Percentiles rank a stretch among this genome's conserved stretches.
Evolutionary conservation across 2,888 invertebrate species (phyloP).

Genomic region (Leptothorax acervorum): DNA sequence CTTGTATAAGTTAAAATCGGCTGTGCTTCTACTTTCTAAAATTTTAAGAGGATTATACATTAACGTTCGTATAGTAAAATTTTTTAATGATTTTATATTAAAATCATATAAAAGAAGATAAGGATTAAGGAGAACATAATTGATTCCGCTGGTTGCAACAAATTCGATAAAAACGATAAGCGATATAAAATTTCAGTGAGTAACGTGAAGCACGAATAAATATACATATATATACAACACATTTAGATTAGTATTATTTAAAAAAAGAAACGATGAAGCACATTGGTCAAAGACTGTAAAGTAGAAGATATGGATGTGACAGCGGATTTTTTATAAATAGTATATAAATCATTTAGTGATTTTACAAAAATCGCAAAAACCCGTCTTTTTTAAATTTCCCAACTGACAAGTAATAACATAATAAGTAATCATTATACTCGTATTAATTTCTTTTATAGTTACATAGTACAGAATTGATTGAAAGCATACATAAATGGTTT

Average conservation of each 20-base stretch:
- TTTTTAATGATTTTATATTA: slow-evolving; percentile 79
- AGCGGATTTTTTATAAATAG: slow-evolving; percentile 55
- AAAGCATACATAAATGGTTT: slow-evolving; percentile 48
- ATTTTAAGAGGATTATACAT: slow-evolving; percentile 66
- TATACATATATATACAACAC: slow-evolving; percentile 28
- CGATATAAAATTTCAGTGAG: slow-evolving; percentile 68
- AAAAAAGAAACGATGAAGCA: slow-evolving; percentile 47
- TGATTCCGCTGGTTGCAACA: slow-evolving; percentile 69
- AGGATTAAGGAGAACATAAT: slow-evolving; percentile 46
- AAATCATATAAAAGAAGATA: slow-evolving; percentile 57
- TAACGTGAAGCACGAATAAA: slow-evolving; percentile 64
- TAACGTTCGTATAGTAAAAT: slow-evolving; percentile 69
- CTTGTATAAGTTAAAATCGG: slow-evolving; percentile 60
- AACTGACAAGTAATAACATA: slow-evolving; percentile 49
- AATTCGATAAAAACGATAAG: slow-evolving; percentile 50
- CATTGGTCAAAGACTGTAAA: slow-evolving; percentile 68
- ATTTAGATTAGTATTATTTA: slow-evolving; percentile 70
- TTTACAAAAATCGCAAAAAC: slow-evolving; percentile 24
- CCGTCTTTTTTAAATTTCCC: slow-evolving; percentile 34
- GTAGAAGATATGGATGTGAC: slow-evolving; percentile 44
- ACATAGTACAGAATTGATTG: slow-evolving; percentile 65
- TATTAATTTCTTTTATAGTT: slow-evolving; percentile 44
- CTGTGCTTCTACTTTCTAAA: slow-evolving; percentile 74
- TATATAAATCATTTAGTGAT: slow-evolving; percentile 59
- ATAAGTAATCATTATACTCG: slow-evolving; percentile 11